Evolutionary conservation across 1,140 invertebrate genomes (phyloP).

Genomic region (Tenebrio molitor): DNA sequence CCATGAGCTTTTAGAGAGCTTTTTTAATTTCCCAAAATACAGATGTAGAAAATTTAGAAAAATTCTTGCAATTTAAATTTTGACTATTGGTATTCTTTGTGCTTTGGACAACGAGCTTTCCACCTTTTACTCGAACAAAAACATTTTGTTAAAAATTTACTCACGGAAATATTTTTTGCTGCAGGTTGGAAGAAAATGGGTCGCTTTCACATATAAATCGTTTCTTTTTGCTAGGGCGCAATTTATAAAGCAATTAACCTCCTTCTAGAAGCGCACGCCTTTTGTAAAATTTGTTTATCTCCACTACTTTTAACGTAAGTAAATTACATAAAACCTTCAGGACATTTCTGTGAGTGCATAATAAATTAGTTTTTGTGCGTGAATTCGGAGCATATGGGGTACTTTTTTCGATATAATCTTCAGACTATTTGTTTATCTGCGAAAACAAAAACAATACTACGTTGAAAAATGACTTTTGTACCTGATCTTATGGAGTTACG

Average conservation of each 20-base stretch:
- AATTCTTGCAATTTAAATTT: too few relatives aligned
- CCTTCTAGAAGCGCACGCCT: neutral
- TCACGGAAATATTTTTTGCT: too few relatives aligned
- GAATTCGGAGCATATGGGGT: neutral
- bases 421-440: neutral
- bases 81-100: too few relatives aligned
- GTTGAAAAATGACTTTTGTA: neutral
- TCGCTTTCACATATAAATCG: too few relatives aligned
- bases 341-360: neutral
- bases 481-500: neutral
- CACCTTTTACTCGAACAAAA: too few relatives aligned
- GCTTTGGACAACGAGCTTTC: too few relatives aligned
- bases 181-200: too few relatives aligned
- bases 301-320: neutral
- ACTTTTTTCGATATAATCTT: neutral
- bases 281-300: neutral
- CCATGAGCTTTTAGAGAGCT: too few relatives aligned
- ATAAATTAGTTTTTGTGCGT: neutral
- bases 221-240: too few relatives aligned
- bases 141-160: too few relatives aligned
- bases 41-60: too few relatives aligned
- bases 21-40: too few relatives aligned
- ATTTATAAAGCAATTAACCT: neutral
- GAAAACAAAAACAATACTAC: neutral
- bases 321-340: neutral